A percentile compares a stretch with the other conserved stretches of the same genome.
These are phyloP conservation scores for Drosophila cognata DNA, from an alignment of 2,888 invertebrate genomes.

Conservation along the genomic window DNA sequence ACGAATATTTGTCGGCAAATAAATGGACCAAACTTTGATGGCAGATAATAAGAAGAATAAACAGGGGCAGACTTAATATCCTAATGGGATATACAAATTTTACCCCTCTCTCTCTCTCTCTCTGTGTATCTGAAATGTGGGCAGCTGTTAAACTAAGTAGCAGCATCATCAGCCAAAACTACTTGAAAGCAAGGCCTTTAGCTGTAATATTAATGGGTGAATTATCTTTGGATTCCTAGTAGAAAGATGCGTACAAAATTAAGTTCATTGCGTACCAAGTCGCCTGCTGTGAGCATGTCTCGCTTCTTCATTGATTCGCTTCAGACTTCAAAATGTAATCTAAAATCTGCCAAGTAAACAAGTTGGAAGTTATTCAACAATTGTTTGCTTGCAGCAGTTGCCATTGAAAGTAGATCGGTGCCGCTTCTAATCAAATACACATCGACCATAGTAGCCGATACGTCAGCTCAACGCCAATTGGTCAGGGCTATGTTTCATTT, in stretches of 20 bases:
- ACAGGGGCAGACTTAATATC: background rate
- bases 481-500: slow-evolving; percentile 11
- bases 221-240: background rate
- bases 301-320: background rate
- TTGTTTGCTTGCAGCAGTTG: slow-evolving; percentile 26
- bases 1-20: slow-evolving; percentile 38
- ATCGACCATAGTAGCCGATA: slow-evolving; percentile 1
- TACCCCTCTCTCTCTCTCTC: background rate
- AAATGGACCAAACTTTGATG: slow-evolving; percentile 13
- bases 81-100: background rate
- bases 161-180: slow-evolving; percentile 16
- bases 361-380: slow-evolving; percentile 6
- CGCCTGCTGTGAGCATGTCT: background rate
- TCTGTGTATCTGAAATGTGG: background rate
- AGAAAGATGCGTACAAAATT: background rate
- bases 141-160: background rate
- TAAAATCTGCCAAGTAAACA: background rate
- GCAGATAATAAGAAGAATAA: slow-evolving; percentile 4
- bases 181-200: background rate
- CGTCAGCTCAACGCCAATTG: slow-evolving; percentile 54
- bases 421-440: background rate
- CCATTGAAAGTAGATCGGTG: slow-evolving; percentile 17
- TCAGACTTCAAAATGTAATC: background rate
- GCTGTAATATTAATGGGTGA: background rate
- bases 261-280: background rate